phyloP scores from a whole-genome alignment of 2,113 vertebrate species.

The Neopipo cinnamomea region DNA sequence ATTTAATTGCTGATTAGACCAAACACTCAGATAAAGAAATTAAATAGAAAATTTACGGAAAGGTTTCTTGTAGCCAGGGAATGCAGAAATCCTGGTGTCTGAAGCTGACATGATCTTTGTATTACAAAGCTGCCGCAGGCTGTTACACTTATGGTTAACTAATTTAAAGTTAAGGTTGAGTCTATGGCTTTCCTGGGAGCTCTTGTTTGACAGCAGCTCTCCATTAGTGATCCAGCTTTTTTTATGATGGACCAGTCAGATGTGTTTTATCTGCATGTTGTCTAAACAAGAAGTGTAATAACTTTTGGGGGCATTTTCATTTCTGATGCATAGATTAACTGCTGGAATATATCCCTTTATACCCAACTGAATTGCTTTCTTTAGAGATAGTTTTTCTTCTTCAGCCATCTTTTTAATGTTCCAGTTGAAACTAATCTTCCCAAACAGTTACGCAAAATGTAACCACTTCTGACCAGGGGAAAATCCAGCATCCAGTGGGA shows the following conservation, averaged over 20 bases:
- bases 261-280: conserved; percentile 18
- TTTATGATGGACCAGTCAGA: conserved; percentile 9
- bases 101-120: neutral
- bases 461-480: neutral
- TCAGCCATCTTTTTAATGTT: conserved; percentile 27
- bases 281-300: neutral
- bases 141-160: neutral
- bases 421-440: neutral
- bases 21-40: neutral
- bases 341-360: neutral
- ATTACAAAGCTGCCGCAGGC: neutral
- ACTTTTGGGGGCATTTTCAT: neutral
- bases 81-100: neutral
- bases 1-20: neutral
- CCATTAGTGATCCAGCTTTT: neutral
- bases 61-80: neutral
- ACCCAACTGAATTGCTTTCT: neutral
- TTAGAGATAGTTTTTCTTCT: neutral
- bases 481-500: neutral
- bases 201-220: neutral
- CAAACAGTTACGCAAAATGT: neutral
- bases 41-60: neutral
- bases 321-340: conserved; percentile 22
- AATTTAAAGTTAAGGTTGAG: neutral
- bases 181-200: conserved; percentile 16